A percentile compares a stretch with the other conserved stretches of the same genome.
Evolutionary conservation across 2,888 invertebrate species (phyloP).

Genomic region (Aspidiotus rigidus): DNA sequence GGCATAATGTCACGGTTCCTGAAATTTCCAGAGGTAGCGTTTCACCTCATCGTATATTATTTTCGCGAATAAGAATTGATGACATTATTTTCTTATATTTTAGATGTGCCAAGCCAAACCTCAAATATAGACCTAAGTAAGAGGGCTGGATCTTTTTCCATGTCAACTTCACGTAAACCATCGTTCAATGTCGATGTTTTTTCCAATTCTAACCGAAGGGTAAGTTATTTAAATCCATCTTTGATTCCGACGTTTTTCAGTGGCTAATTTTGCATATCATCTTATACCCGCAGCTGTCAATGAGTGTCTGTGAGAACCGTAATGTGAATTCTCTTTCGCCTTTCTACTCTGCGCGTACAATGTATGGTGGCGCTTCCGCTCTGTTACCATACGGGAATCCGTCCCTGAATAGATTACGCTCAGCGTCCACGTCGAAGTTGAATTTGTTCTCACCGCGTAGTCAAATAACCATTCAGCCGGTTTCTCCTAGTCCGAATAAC

Average conservation of each 20-base stretch:
- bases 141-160: conserved; percentile 18
- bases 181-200: conserved; percentile 28
- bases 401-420: conserved; percentile 13
- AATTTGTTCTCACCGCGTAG: conserved; percentile 22
- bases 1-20: conserved; percentile 30
- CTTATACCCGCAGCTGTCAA: conserved; percentile 7
- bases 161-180: conserved; percentile 14
- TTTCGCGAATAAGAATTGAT: not conserved
- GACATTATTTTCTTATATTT: not conserved
- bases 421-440: conserved; percentile 20
- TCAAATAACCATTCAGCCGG: conserved; percentile 29
- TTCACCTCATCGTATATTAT: not conserved
- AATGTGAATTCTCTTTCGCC: conserved; percentile 43
- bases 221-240: not conserved
- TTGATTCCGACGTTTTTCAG: not conserved
- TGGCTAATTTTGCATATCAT: not conserved
- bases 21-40: conserved; percentile 16
- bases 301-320: conserved; percentile 21
- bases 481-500: conserved; percentile 24
- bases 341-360: conserved; percentile 65
- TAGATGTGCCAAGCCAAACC: conserved; percentile 17
- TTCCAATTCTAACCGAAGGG: conserved; percentile 22
- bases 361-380: conserved; percentile 61
- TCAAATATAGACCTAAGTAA: conserved; percentile 16
- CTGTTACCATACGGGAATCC: conserved; percentile 25